Base-by-base conservation (phyloP, 1,140 invertebrate genomes). In the Ctenoplectra terminalis region DNA sequence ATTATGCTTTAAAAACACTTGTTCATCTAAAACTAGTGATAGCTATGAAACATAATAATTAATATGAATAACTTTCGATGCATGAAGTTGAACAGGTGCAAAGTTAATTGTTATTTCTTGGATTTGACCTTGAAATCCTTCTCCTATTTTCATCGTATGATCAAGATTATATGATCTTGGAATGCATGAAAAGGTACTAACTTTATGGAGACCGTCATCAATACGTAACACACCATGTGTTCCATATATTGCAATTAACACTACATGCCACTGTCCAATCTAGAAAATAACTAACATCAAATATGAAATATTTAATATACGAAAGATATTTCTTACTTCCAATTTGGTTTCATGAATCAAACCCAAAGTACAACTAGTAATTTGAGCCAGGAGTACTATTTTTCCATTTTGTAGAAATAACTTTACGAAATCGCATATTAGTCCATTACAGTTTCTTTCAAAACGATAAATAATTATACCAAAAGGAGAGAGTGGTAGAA, bases 61-160 rank as follows among this genome's bases (percentile, higher is more conserved):
- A 74, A 46, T 20, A 6, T 17, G n/a, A 26, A 2, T 61, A 74
- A 81, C 64, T 56, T 66, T 78, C n/a, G 23, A 13, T 26, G 13
- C 8, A 54, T 8, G 64, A 9, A 82, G 75, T 71, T 58, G 58
- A 46, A 83, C 4, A n/a, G 58, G 15, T 17, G 20, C 20, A n/a
- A 83, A 83, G 56, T 83, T 83, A 64, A 83, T 83, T 29, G 58
- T 20, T 31, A 83, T n/a, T 83, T 83, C 46, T n/a, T 83, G 75
- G 43, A 83, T 71, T 71, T 83, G 54, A 17, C 81, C 81, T 50
- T 46, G 66, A 58, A 83, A 83, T 50, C 43, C 37, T 52, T 56
- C 58, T 54, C 76, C 81, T 1, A 83, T 13, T 66, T 48, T 64
- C 81, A 83, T 83, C 6, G 9, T 5, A 58, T 83, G 81, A 64